Base-by-base conservation (phyloP, 2,888 invertebrate genomes). In the Oxystoma pomonae region DNA sequence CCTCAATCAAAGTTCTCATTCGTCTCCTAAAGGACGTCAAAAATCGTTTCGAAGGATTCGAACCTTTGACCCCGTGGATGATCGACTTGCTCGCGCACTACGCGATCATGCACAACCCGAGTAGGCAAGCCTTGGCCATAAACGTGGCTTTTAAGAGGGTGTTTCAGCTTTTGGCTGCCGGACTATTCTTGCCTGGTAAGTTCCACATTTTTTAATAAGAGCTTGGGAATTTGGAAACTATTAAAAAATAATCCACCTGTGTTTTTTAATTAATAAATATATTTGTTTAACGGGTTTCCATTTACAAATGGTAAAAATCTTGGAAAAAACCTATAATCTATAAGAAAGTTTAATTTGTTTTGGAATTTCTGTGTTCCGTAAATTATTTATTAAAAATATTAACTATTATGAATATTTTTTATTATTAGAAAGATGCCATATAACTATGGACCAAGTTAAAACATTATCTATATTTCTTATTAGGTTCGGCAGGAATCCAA, bases 61-160 rank as follows among this genome's bases (percentile, higher is more conserved):
- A 92, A 65, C 91, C 96, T 1, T 84, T 99, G 7, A 94, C 94
- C 1, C 94, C 97, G 0, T 99, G 98, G 98, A 94, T 97, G 89
- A 82, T 98, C 49, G 98, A 98, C 82, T 85, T 98, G 53, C 83
- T 98, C 73, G 95, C 96, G 0, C 97, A 98, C 81, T 94, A 96
- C 82, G 91, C 96, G 65, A 94, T 98, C 69, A 94, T 97, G 92
- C 96, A 95, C 80, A 97, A 96, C 81, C 96, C 96, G 0, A 91
- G 91, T 62, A 82, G 97, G 16, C 95, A 96, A 81, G 96, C 97
- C 0, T 79, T 98, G 65, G 91, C 96, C 1, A 90, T 98, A 65
- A 95, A 95, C 75, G 87, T 91, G 58, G 98, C 98, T 0, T 98
- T 95, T 81, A 86, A 90, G 62, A 60, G 98, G 61, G 91, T 94